These are phyloP conservation scores for Passer montanus DNA, from an alignment of 2,113 vertebrate genomes.

Conservation along the genomic window DNA sequence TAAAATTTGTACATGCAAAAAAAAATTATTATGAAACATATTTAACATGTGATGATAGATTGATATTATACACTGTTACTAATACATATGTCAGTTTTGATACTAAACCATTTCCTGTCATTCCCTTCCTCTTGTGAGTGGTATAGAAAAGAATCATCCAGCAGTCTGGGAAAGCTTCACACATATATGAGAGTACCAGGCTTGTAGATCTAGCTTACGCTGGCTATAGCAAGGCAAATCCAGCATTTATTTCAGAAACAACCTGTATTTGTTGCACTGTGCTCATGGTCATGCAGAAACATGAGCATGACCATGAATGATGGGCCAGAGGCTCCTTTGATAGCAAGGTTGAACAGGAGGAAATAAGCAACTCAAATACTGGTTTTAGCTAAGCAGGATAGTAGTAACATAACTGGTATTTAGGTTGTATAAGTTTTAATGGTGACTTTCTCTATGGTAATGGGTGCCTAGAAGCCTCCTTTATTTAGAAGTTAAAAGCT, in stretches of 20 bases:
- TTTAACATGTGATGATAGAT: background rate
- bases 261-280: background rate
- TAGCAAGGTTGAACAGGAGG: background rate
- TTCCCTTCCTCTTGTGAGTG: background rate
- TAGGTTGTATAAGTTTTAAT: background rate
- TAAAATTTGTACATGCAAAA: background rate
- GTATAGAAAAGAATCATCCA: background rate
- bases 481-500: background rate
- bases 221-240: background rate
- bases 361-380: background rate
- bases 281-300: background rate
- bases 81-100: background rate
- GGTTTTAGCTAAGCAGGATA: background rate
- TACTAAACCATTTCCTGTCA: background rate
- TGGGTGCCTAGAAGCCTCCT: background rate
- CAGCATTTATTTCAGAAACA: background rate
- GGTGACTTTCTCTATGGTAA: background rate
- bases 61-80: background rate
- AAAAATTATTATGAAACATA: background rate
- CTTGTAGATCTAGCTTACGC: accelerated
- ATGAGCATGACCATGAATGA: background rate
- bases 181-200: background rate
- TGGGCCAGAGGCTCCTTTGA: background rate
- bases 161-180: background rate
- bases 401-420: background rate